Percentiles rank a stretch among this genome's conserved stretches.
phyloP scores from a whole-genome alignment of 2,113 vertebrate genomes.

The Serilophus lunatus region DNA sequence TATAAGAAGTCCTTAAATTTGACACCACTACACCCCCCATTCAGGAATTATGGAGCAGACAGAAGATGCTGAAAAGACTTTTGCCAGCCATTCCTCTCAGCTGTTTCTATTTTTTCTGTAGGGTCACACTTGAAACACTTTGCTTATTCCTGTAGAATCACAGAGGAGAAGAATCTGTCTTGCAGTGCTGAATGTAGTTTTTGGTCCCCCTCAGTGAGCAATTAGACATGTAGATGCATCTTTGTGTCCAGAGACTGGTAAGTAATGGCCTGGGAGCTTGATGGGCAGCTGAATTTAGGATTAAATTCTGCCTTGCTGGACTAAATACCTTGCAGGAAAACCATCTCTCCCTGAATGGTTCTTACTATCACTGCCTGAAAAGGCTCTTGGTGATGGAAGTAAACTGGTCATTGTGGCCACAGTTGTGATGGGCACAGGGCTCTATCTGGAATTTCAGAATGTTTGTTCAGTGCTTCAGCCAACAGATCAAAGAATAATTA shows the following conservation, averaged over 20 bases:
- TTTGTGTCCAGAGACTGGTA: background rate
- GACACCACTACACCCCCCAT: background rate
- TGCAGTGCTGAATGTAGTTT: background rate
- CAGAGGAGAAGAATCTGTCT: background rate
- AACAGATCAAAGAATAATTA: conserved; percentile 44
- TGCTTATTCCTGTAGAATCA: background rate
- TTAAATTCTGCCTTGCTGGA: background rate
- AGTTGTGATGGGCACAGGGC: background rate
- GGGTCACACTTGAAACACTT: background rate
- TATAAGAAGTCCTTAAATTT: background rate
- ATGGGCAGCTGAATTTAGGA: background rate
- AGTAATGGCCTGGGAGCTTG: background rate
- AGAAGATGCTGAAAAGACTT: background rate
- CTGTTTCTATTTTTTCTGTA: background rate
- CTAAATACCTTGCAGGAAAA: background rate
- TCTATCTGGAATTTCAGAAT: conserved; percentile 32
- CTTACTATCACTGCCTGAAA: background rate
- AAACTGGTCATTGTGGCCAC: background rate
- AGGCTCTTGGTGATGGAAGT: background rate
- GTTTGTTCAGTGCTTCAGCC: conserved; percentile 35
- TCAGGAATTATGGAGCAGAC: background rate
- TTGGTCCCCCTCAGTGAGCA: background rate
- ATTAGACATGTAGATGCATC: background rate
- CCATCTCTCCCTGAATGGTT: background rate
- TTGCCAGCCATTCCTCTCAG: background rate